Evolutionary conservation across 2,888 invertebrate genomes (phyloP), one percentile per base, ranked within the genome.

Genomic region (Orthosia gothica): DNA sequence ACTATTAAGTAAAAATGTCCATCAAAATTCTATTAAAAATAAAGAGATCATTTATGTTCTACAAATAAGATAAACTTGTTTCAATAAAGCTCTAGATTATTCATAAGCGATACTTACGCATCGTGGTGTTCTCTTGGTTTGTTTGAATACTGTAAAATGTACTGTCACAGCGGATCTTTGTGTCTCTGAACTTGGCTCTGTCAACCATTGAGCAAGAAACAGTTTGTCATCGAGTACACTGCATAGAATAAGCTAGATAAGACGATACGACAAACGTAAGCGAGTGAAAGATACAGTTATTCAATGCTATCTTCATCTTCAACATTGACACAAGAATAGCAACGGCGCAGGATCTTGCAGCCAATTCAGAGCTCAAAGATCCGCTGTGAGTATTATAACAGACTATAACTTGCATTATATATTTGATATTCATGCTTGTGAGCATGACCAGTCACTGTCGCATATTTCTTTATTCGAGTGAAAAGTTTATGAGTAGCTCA

Each of bases 1-100:
- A 91, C 94, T 96, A 96, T 95, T 95, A 96, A 96, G 96, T 96
- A 96, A 96, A 95, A 95, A 95, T 94, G 95, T 95, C 95, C 95
- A 95, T 95, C 95, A 95, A 95, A 95, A 95, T 94, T 94, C 92
- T 94, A 95, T 94, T 96, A 95, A 94, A 88, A 95, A 95, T 94
- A 95, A 95, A 95, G 96, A 96, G 96, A 96, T 96, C 96, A 96
- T 93, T 90, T 92, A 93, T 93, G 93, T 94, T 93, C 93, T 93
- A 95, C 94, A 94, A 95, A 93, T 94, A 95, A 94, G 93, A 94
- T 94, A 95, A 94, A 94, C 91, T 92, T 92, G 94, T 94, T 94
- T 94, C 91, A 91, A 93, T 95, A 95, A 95, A 96, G 95, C 95
- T 95, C 92, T 91, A 85, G 85, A 85, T 92, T 90, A 92, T 92